Conservation (phyloP, 2,797 vertebrate genomes). For the Dromococcyx pavoninus region DNA sequence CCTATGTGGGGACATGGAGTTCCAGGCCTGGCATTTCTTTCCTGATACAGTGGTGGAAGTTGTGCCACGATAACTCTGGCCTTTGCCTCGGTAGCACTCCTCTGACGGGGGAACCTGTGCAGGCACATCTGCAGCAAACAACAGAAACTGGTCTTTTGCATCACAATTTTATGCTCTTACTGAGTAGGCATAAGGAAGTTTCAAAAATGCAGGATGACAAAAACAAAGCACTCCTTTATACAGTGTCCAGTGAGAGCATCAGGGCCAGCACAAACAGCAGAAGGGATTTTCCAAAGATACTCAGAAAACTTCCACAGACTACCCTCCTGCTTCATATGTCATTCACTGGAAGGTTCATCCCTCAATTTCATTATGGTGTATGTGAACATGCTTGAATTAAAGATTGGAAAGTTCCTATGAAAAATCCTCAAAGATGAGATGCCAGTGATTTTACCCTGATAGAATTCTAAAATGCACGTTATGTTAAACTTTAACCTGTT, state of each 20-base stretch:
- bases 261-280: background rate
- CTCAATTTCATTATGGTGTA: background rate
- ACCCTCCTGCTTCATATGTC: background rate
- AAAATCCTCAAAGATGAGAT: background rate
- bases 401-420: background rate
- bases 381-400: background rate
- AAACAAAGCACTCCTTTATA: rapidly evolving
- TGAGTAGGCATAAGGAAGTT: background rate
- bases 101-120: slow-evolving; percentile 59
- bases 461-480: background rate
- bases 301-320: background rate
- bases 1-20: slow-evolving; percentile 83
- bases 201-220: background rate
- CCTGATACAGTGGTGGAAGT: slow-evolving; percentile 85
- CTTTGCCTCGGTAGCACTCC: slow-evolving; percentile 86
- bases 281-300: background rate
- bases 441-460: background rate
- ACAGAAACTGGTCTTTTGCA: background rate
- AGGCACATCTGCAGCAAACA: background rate
- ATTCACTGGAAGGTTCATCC: background rate
- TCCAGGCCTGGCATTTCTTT: slow-evolving; percentile 91
- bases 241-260: background rate
- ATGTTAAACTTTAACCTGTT: background rate
- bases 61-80: slow-evolving; percentile 85
- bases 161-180: background rate